These are phyloP conservation scores for Rotaria socialis DNA, from an alignment of 2,888 invertebrate genomes.

Conservation along the genomic window DNA sequence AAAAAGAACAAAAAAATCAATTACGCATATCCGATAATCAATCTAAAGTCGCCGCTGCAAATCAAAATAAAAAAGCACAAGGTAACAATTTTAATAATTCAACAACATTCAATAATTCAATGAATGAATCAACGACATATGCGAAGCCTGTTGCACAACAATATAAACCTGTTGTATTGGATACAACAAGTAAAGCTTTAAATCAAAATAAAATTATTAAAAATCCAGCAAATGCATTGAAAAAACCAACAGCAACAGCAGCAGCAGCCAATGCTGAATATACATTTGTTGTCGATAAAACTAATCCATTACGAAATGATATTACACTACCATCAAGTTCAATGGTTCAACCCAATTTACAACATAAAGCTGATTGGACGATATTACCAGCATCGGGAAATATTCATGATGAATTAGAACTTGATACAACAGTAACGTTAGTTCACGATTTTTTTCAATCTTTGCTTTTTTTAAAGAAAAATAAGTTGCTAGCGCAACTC, in stretches of 20 bases:
- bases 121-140: constrained; percentile 5
- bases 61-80: neutral
- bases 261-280: neutral
- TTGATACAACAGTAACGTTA: neutral
- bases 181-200: constrained; percentile 7
- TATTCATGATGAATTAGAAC: neutral
- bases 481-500: too few species aligned
- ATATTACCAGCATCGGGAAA: neutral
- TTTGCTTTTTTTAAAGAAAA: too few species aligned
- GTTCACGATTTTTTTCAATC: neutral
- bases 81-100: neutral
- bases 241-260: neutral
- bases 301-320: neutral
- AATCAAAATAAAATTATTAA: neutral
- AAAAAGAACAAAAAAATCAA: constrained; percentile 28
- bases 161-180: neutral
- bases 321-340: neutral
- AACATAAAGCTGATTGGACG: neutral
- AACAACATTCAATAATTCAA: constrained; percentile 10
- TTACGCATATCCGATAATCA: neutral
- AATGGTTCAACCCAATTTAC: neutral
- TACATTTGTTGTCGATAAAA: constrained; percentile 8
- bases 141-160: neutral
- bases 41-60: neutral
- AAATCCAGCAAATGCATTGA: neutral